These are phyloP conservation scores for Odocoileus virginianus DNA, from an alignment of 2,113 vertebrate genomes.

Conservation along the genomic window DNA sequence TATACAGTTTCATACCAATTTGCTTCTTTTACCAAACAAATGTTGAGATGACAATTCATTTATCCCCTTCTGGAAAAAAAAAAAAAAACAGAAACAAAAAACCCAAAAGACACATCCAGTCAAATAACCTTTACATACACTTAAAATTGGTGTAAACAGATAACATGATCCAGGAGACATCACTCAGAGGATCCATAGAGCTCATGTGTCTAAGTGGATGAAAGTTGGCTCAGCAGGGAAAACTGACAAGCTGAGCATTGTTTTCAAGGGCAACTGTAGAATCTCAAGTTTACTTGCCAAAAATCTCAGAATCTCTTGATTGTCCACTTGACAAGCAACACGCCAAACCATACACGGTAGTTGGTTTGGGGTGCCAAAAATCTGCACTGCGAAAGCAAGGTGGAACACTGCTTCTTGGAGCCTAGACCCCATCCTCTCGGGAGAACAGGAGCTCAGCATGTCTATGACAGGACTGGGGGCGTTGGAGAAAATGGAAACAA, in stretches of 20 bases:
- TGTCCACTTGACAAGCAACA: background rate
- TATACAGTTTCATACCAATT: constrained; percentile 71
- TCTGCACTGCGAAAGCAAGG: background rate
- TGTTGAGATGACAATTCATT: constrained; percentile 52
- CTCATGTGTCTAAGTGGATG: constrained; percentile 14
- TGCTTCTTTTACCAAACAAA: constrained; percentile 66
- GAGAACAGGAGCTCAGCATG: background rate
- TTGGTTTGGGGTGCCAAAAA: background rate
- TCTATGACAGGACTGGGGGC: background rate
- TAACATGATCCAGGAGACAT: constrained; percentile 49
- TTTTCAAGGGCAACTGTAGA: background rate
- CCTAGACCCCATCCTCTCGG: background rate
- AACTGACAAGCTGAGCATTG: constrained; percentile 36
- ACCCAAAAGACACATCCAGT: constrained; percentile 56
- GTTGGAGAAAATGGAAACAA: background rate
- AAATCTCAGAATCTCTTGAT: background rate
- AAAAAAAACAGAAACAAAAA: constrained; percentile 3
- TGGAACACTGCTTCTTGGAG: background rate
- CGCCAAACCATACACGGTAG: background rate
- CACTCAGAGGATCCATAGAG: constrained; percentile 54
- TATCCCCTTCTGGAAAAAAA: constrained; percentile 48
- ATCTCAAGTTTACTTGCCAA: background rate
- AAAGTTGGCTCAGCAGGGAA: constrained; percentile 36
- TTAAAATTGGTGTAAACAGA: constrained; percentile 63
- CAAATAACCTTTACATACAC: constrained; percentile 56